A percentile compares a stretch with the other conserved stretches of the same genome.
Evolutionary conservation across 2,113 vertebrate species (phyloP).

Genomic region (Erpornis zantholeuca): DNA sequence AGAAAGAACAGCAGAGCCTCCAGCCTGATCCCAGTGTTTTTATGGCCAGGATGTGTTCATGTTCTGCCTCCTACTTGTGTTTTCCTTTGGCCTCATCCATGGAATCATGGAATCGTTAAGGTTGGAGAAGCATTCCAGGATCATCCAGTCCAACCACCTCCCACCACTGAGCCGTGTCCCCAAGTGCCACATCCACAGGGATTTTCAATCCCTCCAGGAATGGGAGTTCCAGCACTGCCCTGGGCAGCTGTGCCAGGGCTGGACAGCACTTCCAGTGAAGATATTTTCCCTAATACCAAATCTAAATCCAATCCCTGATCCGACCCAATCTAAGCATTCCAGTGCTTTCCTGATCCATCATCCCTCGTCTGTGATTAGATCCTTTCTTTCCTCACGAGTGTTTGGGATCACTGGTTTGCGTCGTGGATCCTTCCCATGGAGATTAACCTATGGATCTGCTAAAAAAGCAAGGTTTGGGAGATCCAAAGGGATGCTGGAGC

Average conservation of each 20-base stretch:
- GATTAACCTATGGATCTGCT: background rate
- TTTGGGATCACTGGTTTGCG: background rate
- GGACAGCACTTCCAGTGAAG: background rate
- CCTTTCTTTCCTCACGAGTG: background rate
- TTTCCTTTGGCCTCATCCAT: background rate
- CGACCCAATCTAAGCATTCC: background rate
- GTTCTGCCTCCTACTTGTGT: background rate
- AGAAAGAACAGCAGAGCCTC: no score
- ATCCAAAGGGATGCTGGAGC: background rate
- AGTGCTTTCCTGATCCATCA: background rate
- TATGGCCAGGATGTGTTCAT: background rate
- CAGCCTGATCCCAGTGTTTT: background rate
- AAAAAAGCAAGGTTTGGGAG: fast-evolving
- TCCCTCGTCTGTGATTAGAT: background rate
- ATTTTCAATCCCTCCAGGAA: background rate
- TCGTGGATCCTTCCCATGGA: background rate
- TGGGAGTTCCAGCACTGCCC: background rate
- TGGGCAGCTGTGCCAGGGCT: background rate
- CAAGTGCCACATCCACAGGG: background rate
- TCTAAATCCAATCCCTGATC: background rate
- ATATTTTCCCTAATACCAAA: background rate
- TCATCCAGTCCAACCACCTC: fast-evolving
- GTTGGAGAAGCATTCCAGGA: background rate
- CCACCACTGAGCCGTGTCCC: background rate
- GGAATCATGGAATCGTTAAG: background rate